These are phyloP conservation scores for Strongylocentrotus purpuratus DNA, from an alignment of 35 echinoderm and acorn worm genomes.

Conservation along the genomic window DNA sequence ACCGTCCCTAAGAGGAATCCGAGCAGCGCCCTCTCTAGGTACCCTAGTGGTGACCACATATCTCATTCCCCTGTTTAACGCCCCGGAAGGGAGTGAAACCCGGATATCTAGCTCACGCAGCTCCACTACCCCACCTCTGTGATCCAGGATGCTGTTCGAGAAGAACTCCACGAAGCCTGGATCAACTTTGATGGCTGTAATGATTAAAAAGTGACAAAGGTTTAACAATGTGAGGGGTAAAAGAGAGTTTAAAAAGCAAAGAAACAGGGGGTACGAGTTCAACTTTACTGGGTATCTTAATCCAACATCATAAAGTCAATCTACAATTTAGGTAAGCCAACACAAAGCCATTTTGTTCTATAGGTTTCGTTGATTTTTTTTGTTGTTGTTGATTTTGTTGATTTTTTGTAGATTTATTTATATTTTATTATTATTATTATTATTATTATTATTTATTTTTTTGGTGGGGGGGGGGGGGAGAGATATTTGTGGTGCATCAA, in stretches of 20 bases:
- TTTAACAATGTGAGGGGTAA: no score
- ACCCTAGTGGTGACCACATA: not conserved
- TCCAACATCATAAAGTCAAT: no score
- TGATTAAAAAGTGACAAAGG: not conserved
- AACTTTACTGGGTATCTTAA: no score
- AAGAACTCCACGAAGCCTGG: not conserved
- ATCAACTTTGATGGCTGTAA: not conserved
- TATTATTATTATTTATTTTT: no score
- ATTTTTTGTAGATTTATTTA: no score
- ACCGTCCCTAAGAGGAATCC: not conserved
- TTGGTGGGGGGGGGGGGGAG: not conserved
- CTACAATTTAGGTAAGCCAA: no score
- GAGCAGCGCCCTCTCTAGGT: not conserved
- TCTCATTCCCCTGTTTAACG: not conserved
- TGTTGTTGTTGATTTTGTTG: not conserved
- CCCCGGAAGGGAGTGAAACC: not conserved
- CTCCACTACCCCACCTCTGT: not conserved
- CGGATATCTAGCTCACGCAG: not conserved
- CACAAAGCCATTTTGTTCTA: not conserved
- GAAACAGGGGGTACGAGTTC: no score
- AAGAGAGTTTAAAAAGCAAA: no score
- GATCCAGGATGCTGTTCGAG: not conserved
- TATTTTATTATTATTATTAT: no score
- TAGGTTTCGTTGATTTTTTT: not conserved
- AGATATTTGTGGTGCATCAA: not conserved